phyloP scores from a whole-genome alignment of 2,797 vertebrate genomes.

The Tauraco hartlaubi region DNA sequence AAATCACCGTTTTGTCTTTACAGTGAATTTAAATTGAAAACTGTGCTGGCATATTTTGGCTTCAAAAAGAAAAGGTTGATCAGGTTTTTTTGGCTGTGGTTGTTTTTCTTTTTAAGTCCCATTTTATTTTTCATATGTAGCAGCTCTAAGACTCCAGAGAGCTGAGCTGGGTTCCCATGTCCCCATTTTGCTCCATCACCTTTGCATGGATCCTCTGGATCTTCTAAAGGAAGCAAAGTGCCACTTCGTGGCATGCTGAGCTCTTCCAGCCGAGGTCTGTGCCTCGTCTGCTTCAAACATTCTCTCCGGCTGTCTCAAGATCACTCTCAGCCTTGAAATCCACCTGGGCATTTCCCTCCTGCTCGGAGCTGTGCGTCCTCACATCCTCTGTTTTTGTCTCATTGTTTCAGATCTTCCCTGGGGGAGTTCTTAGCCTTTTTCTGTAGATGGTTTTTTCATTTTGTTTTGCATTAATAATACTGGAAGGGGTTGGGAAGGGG shows the following conservation, averaged over 20 bases:
- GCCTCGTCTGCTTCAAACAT: background rate
- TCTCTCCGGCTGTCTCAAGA: background rate
- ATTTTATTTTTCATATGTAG: background rate
- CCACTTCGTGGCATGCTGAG: background rate
- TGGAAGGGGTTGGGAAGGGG: background rate
- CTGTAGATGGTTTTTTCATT: background rate
- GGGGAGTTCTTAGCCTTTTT: slow-evolving; percentile 47
- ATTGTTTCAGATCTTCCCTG: slow-evolving; percentile 37
- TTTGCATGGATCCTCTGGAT: background rate
- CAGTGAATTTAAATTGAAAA: background rate
- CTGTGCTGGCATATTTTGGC: background rate
- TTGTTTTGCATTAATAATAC: slow-evolving; percentile 37
- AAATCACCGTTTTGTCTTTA: background rate
- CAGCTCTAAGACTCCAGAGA: background rate
- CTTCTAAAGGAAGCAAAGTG: background rate
- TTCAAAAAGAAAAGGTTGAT: background rate
- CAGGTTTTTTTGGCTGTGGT: too few species aligned
- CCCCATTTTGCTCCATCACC: background rate
- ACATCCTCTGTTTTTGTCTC: slow-evolving; percentile 2
- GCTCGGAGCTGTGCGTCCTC: background rate
- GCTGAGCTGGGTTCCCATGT: background rate
- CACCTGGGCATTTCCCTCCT: slow-evolving; percentile 1
- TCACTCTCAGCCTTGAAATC: slow-evolving; percentile 14
- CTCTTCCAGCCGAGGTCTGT: background rate
- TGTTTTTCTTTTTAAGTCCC: background rate